These are phyloP conservation scores for Sminthopsis crassicaudata DNA, from an alignment of 2,113 vertebrate genomes.

Conservation along the genomic window DNA sequence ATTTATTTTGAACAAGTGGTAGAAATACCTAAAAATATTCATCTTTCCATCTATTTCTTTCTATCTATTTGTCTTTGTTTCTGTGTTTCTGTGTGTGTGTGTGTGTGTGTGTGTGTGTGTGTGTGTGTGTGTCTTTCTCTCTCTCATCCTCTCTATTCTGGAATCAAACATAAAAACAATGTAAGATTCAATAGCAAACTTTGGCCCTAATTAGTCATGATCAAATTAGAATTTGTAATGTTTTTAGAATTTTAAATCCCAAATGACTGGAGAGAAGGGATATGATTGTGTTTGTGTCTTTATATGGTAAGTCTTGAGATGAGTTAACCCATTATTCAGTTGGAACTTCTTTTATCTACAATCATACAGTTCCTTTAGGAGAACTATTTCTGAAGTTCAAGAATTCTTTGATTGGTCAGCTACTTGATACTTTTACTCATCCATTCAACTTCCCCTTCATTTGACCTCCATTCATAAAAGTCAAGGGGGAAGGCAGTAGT, in stretches of 20 bases:
- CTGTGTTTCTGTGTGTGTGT: too few relatives aligned
- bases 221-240: neutral
- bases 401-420: slow-evolving; percentile 12
- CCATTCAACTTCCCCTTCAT: slow-evolving; percentile 29
- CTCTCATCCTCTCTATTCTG: neutral
- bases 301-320: slow-evolving; percentile 32
- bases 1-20: neutral
- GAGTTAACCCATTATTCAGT: slow-evolving; percentile 22
- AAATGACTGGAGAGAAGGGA: slow-evolving; percentile 8
- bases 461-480: slow-evolving; percentile 53
- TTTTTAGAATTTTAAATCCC: neutral
- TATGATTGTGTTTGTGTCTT: neutral
- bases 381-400: neutral
- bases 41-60: neutral
- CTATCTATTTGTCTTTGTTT: neutral
- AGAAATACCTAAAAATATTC: neutral
- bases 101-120: too few relatives aligned
- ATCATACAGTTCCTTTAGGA: neutral
- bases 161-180: neutral
- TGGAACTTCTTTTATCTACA: neutral
- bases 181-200: neutral
- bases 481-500: neutral
- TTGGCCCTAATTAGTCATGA: neutral
- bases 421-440: slow-evolving; percentile 51
- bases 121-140: neutral